These are phyloP conservation scores for Muscina levida DNA, from an alignment of 2,888 invertebrate genomes.

Conservation along the genomic window DNA sequence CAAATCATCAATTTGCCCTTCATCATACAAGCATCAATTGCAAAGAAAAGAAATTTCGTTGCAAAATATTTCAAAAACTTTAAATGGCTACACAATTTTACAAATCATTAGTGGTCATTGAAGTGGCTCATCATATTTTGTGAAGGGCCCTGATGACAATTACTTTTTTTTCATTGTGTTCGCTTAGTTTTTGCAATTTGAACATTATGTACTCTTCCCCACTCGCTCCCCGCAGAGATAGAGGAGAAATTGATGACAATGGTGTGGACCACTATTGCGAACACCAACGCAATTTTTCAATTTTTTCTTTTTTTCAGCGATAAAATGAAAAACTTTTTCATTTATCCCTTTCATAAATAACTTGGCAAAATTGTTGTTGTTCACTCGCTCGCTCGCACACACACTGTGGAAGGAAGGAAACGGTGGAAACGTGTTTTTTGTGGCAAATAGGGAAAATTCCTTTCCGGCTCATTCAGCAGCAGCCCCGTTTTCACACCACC, in stretches of 20 bases:
- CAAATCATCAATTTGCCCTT: too few species aligned
- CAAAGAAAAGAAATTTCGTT: too few species aligned
- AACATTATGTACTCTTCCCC: too few species aligned
- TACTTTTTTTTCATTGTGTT: too few species aligned
- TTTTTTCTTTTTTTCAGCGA: not conserved
- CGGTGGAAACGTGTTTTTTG: not conserved
- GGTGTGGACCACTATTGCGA: not conserved
- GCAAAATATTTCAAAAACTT: not conserved
- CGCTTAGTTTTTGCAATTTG: too few species aligned
- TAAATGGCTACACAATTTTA: not conserved
- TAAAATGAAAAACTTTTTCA: not conserved
- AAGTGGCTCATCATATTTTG: conserved; percentile 9
- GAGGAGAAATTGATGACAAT: too few species aligned
- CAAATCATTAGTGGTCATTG: conserved; percentile 37
- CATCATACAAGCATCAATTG: not conserved
- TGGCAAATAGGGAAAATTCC: conserved; percentile 4
- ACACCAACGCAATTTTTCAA: conserved; percentile 41
- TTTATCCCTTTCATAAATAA: conserved; percentile 36
- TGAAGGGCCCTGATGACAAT: too few species aligned
- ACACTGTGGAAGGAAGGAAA: not conserved
- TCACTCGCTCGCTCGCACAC: too few species aligned
- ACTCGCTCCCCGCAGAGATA: too few species aligned
- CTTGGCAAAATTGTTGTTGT: conserved; percentile 6
- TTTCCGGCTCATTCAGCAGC: not conserved
- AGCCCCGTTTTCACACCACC: not conserved